Percentiles rank a stretch among this genome's conserved stretches.
Conservation (phyloP, 2,888 invertebrate species). For the Drosophila rellima region DNA sequence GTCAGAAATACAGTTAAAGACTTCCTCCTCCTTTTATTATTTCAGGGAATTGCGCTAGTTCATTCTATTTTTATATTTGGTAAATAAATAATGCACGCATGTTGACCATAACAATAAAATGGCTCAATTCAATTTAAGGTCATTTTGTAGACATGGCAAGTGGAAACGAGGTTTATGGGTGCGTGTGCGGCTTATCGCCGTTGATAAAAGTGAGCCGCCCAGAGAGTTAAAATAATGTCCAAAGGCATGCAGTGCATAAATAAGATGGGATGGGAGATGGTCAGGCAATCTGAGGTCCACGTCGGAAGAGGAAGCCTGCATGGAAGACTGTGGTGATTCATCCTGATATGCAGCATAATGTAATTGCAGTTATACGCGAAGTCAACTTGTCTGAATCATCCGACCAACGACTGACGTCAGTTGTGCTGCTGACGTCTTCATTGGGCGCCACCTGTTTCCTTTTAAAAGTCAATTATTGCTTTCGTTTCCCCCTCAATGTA, state of each 20-base stretch:
- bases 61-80: background rate
- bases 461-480: slow-evolving; percentile 71
- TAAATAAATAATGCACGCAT: slow-evolving; percentile 54
- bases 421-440: slow-evolving; percentile 23
- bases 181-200: slow-evolving; percentile 72
- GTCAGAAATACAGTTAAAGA: background rate
- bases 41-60: slow-evolving; percentile 2
- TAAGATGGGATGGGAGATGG: slow-evolving; percentile 31
- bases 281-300: slow-evolving; percentile 8
- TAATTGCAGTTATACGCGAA: slow-evolving; percentile 7
- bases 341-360: slow-evolving; percentile 17
- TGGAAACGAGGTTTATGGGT: slow-evolving; percentile 77
- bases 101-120: slow-evolving; percentile 69
- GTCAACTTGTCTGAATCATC: slow-evolving; percentile 4
- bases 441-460: slow-evolving; percentile 61
- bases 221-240: slow-evolving; percentile 55
- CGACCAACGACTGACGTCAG: slow-evolving; percentile 43
- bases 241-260: slow-evolving; percentile 68
- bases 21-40: background rate
- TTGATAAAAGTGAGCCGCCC: slow-evolving; percentile 67
- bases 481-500: slow-evolving; percentile 5
- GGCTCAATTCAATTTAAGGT: slow-evolving; percentile 71
- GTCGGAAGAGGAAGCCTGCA: slow-evolving; percentile 50
- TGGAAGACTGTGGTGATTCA: slow-evolving; percentile 54
- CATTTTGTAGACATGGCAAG: slow-evolving; percentile 45